These are phyloP conservation scores for Eulemur macaco DNA, from an alignment of 2,113 vertebrate genomes.

Conservation along the genomic window DNA sequence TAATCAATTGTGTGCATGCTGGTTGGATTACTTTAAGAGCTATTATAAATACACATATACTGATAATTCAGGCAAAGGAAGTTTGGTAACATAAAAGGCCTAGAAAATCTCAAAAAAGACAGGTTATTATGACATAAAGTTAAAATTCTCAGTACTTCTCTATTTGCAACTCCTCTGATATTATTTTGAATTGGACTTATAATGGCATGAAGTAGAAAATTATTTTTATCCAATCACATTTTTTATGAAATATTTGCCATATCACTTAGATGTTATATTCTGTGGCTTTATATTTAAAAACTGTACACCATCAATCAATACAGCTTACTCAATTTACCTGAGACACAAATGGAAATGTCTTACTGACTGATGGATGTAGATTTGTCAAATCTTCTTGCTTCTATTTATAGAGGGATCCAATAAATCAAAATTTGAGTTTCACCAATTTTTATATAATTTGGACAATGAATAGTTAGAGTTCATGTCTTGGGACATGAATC, in stretches of 20 bases:
- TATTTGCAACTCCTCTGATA: background rate
- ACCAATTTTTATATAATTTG: background rate
- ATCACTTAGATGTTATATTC: background rate
- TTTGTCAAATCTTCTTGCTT: background rate
- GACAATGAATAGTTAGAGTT: background rate
- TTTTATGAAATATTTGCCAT: background rate
- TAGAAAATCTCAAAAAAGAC: background rate
- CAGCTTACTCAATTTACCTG: background rate
- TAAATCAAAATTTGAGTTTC: conserved; percentile 6
- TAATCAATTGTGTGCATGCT: conserved; percentile 49
- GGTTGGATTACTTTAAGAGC: conserved; percentile 40
- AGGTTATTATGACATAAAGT: conserved; percentile 3
- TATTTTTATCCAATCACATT: background rate
- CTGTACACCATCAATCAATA: background rate
- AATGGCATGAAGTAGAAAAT: background rate
- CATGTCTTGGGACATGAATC: background rate
- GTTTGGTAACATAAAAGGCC: background rate
- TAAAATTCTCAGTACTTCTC: background rate
- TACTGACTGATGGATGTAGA: background rate
- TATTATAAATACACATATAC: conserved; percentile 24
- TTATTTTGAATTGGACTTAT: background rate
- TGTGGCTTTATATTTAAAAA: conserved; percentile 36
- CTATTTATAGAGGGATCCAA: background rate
- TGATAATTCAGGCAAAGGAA: conserved; percentile 46
- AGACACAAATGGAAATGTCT: conserved; percentile 3